These are phyloP conservation scores for Picus viridis DNA, from an alignment of 2,797 vertebrate genomes.

Conservation along the genomic window DNA sequence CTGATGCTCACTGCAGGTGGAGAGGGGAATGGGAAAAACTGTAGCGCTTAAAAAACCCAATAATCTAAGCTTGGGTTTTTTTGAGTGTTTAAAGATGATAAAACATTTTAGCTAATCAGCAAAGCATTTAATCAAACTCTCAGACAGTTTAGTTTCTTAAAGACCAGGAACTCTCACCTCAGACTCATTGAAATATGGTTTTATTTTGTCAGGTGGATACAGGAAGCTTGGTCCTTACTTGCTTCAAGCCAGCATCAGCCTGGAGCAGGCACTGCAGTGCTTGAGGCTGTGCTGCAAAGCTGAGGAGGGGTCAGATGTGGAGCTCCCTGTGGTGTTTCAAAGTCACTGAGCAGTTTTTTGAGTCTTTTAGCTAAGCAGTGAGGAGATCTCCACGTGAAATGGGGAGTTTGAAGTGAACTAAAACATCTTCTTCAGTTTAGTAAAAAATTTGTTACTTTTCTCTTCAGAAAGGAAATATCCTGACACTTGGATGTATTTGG, in stretches of 20 bases:
- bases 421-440: neutral
- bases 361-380: neutral
- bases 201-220: neutral
- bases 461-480: neutral
- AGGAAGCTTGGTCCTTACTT: neutral
- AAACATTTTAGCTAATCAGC: neutral
- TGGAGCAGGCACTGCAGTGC: neutral
- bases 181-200: neutral
- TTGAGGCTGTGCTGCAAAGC: fast-evolving
- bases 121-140: neutral
- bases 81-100: neutral
- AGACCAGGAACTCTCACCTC: neutral
- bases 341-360: neutral
- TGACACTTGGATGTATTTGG: neutral
- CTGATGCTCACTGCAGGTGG: fast-evolving
- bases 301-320: neutral
- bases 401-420: neutral
- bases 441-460: neutral
- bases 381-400: neutral
- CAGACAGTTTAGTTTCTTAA: neutral
- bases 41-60: neutral
- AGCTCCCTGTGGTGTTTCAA: neutral
- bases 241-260: neutral
- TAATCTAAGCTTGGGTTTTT: neutral
- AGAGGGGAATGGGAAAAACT: neutral